A percentile compares a stretch with the other conserved stretches of the same genome.
Conservation (phyloP, 2,797 vertebrate genomes). For the Sternarchorhynchus goeldii region DNA sequence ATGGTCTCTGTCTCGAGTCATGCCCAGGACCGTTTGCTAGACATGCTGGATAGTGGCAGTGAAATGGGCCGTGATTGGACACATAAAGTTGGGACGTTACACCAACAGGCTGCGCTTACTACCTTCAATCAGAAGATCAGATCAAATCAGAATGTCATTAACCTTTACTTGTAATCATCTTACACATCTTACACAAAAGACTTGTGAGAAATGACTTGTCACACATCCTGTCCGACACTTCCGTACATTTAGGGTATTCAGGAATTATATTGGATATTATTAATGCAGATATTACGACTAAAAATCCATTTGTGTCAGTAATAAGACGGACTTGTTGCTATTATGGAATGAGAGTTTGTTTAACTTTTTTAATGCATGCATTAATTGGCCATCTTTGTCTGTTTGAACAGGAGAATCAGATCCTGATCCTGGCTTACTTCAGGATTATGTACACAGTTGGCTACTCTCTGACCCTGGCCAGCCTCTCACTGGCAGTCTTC, state of each 20-base stretch:
- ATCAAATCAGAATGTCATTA: too few species aligned
- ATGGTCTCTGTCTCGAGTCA: conserved; percentile 1
- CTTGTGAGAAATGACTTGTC: not conserved
- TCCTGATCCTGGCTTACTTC: conserved; percentile 71
- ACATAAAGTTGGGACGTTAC: not conserved
- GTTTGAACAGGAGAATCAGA: conserved; percentile 68
- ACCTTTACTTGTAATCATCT: not conserved
- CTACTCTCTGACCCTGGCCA: conserved; percentile 78
- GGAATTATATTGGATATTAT: not conserved
- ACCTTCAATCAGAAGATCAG: not conserved
- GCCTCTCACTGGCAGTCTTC: conserved; percentile 73
- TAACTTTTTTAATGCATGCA: not conserved
- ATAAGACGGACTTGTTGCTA: not conserved
- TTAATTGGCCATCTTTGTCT: not conserved
- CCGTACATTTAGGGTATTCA: too few species aligned
- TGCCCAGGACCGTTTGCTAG: not conserved
- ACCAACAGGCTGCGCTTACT: not conserved
- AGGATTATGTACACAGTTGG: conserved; percentile 79
- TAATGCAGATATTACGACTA: not conserved
- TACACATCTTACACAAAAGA: not conserved
- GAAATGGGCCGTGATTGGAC: conserved; percentile 18
- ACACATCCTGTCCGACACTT: not conserved
- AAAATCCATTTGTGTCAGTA: not conserved
- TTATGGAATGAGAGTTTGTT: not conserved
- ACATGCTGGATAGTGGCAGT: not conserved